Percentiles rank a stretch among this genome's conserved stretches.
Evolutionary conservation across 2,797 vertebrate genomes (phyloP).

Genomic region (Pampus argenteus): DNA sequence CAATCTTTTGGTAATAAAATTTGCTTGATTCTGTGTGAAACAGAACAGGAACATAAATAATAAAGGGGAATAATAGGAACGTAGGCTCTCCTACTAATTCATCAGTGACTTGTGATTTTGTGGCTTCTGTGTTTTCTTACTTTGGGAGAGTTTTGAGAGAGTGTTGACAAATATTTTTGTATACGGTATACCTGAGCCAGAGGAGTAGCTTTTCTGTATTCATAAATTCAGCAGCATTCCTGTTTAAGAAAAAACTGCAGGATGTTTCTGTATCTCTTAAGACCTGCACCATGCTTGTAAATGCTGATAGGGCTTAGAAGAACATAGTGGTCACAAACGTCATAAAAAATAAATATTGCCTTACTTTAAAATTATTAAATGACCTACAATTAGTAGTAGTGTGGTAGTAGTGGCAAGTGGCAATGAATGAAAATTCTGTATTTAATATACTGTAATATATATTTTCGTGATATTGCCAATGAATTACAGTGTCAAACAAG

Average conservation of each 20-base stretch:
- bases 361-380: not conserved
- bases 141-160: constrained; percentile 5
- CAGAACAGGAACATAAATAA: no score
- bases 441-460: no score
- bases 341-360: not conserved
- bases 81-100: not conserved
- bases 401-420: no score
- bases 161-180: constrained; percentile 44
- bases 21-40: not conserved
- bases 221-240: constrained; percentile 15
- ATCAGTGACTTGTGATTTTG: constrained; percentile 25
- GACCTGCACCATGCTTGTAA: not conserved
- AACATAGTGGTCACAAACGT: not conserved
- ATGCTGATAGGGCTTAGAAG: not conserved
- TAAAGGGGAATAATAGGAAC: constrained; percentile 23
- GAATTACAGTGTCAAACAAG: not conserved
- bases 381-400: not conserved
- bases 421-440: not conserved
- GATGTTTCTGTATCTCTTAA: not conserved
- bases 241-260: not conserved
- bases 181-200: constrained; percentile 1
- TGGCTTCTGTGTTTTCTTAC: not conserved
- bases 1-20: not conserved
- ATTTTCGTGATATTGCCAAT: not conserved
- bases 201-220: constrained; percentile 25